A percentile compares a stretch with the other conserved stretches of the same genome.
Evolutionary conservation across 2,797 vertebrate species (phyloP).

Genomic region (Sitta carolinensis): DNA sequence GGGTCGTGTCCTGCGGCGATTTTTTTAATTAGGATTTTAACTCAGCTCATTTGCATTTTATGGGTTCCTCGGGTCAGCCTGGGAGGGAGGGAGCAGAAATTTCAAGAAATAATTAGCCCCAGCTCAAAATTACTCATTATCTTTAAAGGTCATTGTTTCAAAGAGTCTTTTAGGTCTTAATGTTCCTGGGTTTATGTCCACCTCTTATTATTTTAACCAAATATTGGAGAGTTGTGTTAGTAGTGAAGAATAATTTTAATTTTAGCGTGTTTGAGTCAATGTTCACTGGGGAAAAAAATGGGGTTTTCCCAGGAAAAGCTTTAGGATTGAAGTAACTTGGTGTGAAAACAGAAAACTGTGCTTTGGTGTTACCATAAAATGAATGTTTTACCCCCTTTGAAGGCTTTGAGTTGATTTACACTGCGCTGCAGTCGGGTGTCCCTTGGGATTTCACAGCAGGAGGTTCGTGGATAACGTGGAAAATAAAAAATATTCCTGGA

Average conservation of each 20-base stretch:
- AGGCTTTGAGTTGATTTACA: background rate
- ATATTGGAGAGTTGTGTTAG: background rate
- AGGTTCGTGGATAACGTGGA: fast-evolving
- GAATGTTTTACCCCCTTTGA: background rate
- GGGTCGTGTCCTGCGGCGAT: background rate
- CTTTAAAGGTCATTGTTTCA: background rate
- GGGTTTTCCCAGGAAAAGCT: fast-evolving
- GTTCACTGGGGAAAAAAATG: background rate
- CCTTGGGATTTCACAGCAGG: background rate
- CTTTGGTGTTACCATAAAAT: background rate
- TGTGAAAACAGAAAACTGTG: background rate
- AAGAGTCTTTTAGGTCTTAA: background rate
- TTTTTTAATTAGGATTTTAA: background rate
- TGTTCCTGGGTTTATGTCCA: fast-evolving
- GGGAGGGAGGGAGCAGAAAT: background rate
- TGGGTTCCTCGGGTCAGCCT: background rate
- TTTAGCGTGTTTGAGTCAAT: background rate
- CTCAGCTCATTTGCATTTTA: background rate
- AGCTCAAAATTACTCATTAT: background rate
- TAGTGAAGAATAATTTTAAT: background rate
- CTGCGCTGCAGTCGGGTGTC: background rate
- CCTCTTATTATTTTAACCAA: background rate
- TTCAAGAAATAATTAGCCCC: background rate
- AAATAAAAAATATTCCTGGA: background rate
- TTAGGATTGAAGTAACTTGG: background rate